A percentile compares a stretch with the other conserved stretches of the same genome.
These are phyloP conservation scores for Psix sp. DNA, from an alignment of 1,140 invertebrate genomes.

Conservation along the genomic window DNA sequence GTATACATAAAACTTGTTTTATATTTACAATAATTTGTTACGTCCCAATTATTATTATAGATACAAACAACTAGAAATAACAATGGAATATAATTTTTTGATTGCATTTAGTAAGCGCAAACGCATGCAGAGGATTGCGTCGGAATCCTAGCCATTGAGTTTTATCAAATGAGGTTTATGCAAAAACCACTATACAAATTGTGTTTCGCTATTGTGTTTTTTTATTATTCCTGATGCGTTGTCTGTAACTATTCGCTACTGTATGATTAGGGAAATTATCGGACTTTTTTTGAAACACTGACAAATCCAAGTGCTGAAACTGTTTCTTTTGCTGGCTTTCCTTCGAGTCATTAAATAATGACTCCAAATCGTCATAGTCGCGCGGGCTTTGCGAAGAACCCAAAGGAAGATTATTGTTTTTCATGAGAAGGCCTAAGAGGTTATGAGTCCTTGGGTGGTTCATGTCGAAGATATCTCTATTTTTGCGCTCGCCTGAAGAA, in stretches of 20 bases:
- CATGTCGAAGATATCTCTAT: slow-evolving; percentile 55
- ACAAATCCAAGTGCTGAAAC: slow-evolving; percentile 48
- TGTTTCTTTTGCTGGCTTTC: slow-evolving; percentile 51
- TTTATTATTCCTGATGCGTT: slow-evolving; percentile 26
- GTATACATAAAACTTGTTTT: too few species aligned
- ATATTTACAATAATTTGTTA: too few species aligned
- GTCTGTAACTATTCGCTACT: slow-evolving; percentile 11
- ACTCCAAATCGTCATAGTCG: slow-evolving; percentile 48
- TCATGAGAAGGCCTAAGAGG: slow-evolving; percentile 72
- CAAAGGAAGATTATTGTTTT: slow-evolving; percentile 69
- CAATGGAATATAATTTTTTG: too few species aligned
- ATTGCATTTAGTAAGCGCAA: too few species aligned
- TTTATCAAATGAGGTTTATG: slow-evolving; percentile 9
- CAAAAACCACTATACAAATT: slow-evolving; percentile 7
- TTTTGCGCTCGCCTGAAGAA: slow-evolving; percentile 42
- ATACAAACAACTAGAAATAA: too few species aligned
- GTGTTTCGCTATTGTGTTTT: slow-evolving; percentile 23
- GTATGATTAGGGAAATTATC: slow-evolving; percentile 39
- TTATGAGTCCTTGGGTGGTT: slow-evolving; percentile 73
- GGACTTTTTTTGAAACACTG: slow-evolving; percentile 58
- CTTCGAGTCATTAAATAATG: slow-evolving; percentile 54
- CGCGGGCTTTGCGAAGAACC: slow-evolving; percentile 47
- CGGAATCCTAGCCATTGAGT: slow-evolving; percentile 37
- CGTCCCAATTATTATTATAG: too few species aligned
- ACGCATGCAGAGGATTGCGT: slow-evolving; percentile 8